phyloP scores from a whole-genome alignment of 2,797 vertebrate species.

The Chaetodon trifasciatus region DNA sequence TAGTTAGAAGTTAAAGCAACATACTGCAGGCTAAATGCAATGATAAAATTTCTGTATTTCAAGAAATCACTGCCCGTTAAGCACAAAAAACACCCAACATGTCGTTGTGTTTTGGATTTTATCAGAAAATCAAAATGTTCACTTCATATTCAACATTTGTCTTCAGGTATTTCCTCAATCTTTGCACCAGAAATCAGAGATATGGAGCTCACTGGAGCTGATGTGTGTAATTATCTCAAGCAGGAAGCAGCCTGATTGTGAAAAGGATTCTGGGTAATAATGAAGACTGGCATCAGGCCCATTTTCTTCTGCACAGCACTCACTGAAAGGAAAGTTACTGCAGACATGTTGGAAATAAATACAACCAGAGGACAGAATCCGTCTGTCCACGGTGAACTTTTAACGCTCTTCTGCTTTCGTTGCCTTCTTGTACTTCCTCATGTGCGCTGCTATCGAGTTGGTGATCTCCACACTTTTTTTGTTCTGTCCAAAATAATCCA shows the following conservation, averaged over 20 bases:
- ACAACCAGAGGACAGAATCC: not conserved
- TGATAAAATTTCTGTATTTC: no score
- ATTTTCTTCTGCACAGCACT: constrained; percentile 7
- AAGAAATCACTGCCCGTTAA: not conserved
- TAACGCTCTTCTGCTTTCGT: not conserved
- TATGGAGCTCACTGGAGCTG: not conserved
- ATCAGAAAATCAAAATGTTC: constrained; percentile 30
- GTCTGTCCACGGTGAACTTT: not conserved
- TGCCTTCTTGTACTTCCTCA: constrained; percentile 86
- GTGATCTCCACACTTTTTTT: constrained; percentile 90
- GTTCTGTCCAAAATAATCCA: constrained; percentile 97
- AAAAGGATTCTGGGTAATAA: not conserved
- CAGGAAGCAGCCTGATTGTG: not conserved
- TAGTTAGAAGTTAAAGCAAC: no score
- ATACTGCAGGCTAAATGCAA: no score
- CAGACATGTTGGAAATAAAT: constrained; percentile 51
- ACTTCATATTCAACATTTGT: not conserved
- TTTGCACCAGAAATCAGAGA: not conserved
- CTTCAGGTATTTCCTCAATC: not conserved
- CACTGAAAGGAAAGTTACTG: constrained; percentile 5
- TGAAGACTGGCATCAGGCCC: not conserved
- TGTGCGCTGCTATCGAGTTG: constrained; percentile 88
- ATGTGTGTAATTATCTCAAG: not conserved
- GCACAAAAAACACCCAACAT: not conserved
- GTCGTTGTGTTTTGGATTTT: constrained; percentile 1